Conservation (phyloP, 2,888 invertebrate species). For the Andrena bucephala region DNA sequence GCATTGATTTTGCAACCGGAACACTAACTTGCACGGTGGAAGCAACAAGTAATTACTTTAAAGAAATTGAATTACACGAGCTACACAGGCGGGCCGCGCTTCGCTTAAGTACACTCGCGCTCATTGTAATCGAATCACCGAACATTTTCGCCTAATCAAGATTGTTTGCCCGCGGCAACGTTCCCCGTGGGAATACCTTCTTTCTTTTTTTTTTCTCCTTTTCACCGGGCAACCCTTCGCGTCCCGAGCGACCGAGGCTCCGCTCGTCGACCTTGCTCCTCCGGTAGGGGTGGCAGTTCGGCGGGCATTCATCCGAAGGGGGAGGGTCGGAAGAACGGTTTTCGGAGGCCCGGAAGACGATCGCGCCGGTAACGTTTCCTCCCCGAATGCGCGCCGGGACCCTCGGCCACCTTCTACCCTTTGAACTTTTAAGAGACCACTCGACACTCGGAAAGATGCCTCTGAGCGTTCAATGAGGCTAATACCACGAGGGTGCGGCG, state of each 20-base stretch:
- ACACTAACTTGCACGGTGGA: constrained; percentile 68
- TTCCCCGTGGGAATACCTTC: constrained; percentile 40
- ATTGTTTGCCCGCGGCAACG: constrained; percentile 49
- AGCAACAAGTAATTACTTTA: constrained; percentile 74
- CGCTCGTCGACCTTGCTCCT: background rate
- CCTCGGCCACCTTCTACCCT: constrained; percentile 66
- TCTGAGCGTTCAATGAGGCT: constrained; percentile 78
- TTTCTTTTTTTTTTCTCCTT: constrained; percentile 29
- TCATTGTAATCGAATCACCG: constrained; percentile 70
- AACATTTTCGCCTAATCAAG: constrained; percentile 69
- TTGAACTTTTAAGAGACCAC: constrained; percentile 74
- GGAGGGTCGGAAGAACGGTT: constrained; percentile 27
- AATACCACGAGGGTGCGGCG: constrained; percentile 79
- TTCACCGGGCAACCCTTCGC: background rate
- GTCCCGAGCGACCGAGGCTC: background rate
- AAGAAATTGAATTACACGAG: constrained; percentile 68
- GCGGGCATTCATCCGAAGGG: constrained; percentile 23
- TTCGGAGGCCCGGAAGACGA: constrained; percentile 49
- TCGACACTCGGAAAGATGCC: constrained; percentile 77
- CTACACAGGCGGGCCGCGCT: constrained; percentile 47
- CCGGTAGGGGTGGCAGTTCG: background rate
- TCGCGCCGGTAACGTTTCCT: constrained; percentile 44
- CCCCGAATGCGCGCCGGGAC: constrained; percentile 52
- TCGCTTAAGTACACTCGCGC: constrained; percentile 62
- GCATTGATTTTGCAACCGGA: constrained; percentile 64